phyloP scores from a whole-genome alignment of 2,888 invertebrate genomes.

The Balanococcus diminutus region DNA sequence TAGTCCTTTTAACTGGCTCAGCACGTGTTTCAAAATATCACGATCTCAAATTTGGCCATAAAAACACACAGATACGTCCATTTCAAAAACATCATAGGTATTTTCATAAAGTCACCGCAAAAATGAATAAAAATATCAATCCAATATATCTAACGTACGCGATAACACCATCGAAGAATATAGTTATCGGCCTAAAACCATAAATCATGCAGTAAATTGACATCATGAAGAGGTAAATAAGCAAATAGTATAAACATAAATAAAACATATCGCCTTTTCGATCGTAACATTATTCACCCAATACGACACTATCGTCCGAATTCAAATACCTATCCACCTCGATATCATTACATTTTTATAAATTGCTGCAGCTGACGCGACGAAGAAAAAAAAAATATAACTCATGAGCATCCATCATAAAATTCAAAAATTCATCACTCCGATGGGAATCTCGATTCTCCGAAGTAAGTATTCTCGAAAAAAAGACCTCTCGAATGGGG shows the following conservation, averaged over 20 bases:
- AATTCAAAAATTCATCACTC: background rate
- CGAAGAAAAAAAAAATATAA: background rate
- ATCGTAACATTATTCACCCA: background rate
- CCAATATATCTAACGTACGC: background rate
- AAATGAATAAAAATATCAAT: background rate
- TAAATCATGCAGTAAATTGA: background rate
- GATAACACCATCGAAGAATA: background rate
- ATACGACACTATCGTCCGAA: conserved; percentile 11
- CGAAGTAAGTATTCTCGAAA: background rate
- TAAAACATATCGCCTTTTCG: background rate
- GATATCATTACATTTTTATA: background rate
- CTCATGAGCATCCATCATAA: background rate
- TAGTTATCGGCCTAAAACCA: background rate
- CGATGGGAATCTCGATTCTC: background rate
- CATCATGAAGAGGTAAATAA: background rate
- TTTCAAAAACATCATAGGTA: background rate
- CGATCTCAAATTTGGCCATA: too few species aligned
- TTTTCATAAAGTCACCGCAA: background rate
- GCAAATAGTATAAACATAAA: background rate
- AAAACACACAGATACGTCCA: too few species aligned
- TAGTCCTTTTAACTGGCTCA: too few species aligned
- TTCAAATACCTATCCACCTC: background rate
- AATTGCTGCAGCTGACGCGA: background rate
- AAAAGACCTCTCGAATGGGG: background rate
- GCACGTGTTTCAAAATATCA: too few species aligned